These are phyloP conservation scores for Cottoperca gobio DNA, from an alignment of 2,797 vertebrate genomes.

Conservation along the genomic window DNA sequence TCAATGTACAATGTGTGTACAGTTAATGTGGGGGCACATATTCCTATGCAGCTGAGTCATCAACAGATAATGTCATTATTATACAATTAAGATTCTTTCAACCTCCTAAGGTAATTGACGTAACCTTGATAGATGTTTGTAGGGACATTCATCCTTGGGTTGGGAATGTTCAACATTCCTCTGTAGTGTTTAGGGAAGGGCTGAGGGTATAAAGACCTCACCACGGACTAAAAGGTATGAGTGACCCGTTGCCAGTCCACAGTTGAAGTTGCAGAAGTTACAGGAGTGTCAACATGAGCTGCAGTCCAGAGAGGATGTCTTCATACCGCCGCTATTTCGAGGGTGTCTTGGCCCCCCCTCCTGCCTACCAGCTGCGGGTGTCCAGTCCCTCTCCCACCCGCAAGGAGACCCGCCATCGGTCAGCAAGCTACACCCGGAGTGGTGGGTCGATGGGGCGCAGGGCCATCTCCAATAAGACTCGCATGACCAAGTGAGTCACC, in stretches of 20 bases:
- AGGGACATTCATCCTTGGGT: slow-evolving; percentile 57
- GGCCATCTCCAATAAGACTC: slow-evolving; percentile 67
- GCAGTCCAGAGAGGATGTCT: slow-evolving; percentile 85
- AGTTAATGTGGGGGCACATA: not conserved
- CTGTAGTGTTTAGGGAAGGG: slow-evolving; percentile 51
- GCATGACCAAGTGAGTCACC: slow-evolving; percentile 75
- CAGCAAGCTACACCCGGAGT: slow-evolving; percentile 77
- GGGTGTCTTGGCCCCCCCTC: slow-evolving; percentile 41
- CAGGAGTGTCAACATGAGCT: slow-evolving; percentile 76
- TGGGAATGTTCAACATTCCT: slow-evolving; percentile 84
- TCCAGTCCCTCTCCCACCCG: slow-evolving; percentile 82
- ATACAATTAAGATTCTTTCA: slow-evolving; percentile 40
- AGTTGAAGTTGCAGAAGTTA: slow-evolving; percentile 30
- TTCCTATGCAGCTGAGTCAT: not conserved
- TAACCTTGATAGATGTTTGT: slow-evolving; percentile 78
- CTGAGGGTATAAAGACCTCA: slow-evolving; percentile 74
- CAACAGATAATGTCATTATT: not conserved
- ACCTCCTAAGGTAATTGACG: slow-evolving; percentile 66
- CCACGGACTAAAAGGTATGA: slow-evolving; percentile 9
- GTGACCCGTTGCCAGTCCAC: slow-evolving; percentile 16
- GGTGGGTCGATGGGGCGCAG: slow-evolving; percentile 62
- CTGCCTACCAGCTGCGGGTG: slow-evolving; percentile 64
- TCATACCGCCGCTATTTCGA: slow-evolving; percentile 86
- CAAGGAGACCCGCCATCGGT: slow-evolving; percentile 71
- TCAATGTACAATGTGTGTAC: not conserved